Evolutionary conservation across 2,888 invertebrate genomes (phyloP), one percentile per base, ranked within the genome.

Genomic region (Cepaea hortensis): DNA sequence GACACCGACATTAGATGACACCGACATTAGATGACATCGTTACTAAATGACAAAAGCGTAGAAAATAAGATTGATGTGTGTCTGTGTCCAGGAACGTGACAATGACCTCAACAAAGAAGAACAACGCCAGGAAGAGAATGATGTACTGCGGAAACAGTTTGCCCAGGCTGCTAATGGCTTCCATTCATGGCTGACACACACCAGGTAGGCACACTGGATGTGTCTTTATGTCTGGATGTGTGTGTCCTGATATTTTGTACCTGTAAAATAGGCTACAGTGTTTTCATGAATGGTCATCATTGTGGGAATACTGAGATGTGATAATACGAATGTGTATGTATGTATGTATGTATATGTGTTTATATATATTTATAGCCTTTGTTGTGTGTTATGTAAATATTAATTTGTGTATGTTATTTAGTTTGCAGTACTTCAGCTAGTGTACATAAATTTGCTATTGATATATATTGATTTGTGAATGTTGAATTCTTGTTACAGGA

Each of bases 101-200:
- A 94, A 95, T 83, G 90, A 99, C 95, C 96, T 99, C 92, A 86
- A 87, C 35, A 87, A 87, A n/a, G 97, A 99, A 95, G 96, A 99
- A 93, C 97, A 97, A 85, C 98, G 98, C 95, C 99, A 99, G 95
- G 99, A 99, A 95, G 99, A 99, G 95, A 99, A 99, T 95, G 99
- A 99, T 95, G 98, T 98, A 93, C 95, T 99, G 90, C 96, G 99
- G 91, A 98, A 98, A 95, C 99, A 99, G 95, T 99, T 99, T 95
- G 99, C 99, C 91, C 98, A 98, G 94, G 98, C 98, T 94, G 99
- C 99, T 91, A 99, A 99, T 95, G 97, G 98, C 80, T 99, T 99
- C 98, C 99, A 99, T 91, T 91, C 93, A 94, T 94, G 94, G 94
- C 93, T 95, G 55, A 94, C 94, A 20, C 94, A 94, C 95, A 99